These are phyloP conservation scores for Phortica magna DNA, from an alignment of 2,888 invertebrate species.

Conservation along the genomic window DNA sequence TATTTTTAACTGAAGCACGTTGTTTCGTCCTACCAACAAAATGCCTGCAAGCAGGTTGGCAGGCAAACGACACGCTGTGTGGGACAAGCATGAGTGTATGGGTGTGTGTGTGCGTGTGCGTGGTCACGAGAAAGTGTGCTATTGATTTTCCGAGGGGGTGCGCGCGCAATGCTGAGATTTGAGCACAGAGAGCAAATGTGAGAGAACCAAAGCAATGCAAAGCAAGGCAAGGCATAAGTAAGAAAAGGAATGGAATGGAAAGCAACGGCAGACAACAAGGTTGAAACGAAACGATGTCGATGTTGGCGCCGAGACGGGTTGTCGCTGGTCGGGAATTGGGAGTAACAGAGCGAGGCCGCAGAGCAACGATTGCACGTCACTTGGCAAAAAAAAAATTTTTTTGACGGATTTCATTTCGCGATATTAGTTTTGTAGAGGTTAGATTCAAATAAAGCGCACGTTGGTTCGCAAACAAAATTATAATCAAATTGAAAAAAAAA, in stretches of 20 bases:
- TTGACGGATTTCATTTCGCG: slow-evolving; percentile 8
- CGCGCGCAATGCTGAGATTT: slow-evolving; percentile 74
- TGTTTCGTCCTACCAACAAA: background rate
- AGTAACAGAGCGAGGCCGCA: slow-evolving; percentile 41
- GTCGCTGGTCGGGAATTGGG: slow-evolving; percentile 67
- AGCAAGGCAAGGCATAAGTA: too few relatives aligned
- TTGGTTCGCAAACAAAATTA: background rate
- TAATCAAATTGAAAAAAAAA: background rate
- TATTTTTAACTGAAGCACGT: slow-evolving; percentile 21
- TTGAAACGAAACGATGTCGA: background rate
- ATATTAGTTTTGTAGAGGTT: slow-evolving; percentile 20
- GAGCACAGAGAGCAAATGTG: slow-evolving; percentile 46
- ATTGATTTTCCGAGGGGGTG: slow-evolving; percentile 70
- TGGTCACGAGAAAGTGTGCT: slow-evolving; percentile 41
- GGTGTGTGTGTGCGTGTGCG: slow-evolving; percentile 16
- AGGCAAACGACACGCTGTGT: background rate
- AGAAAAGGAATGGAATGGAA: slow-evolving; percentile 30
- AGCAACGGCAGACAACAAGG: background rate
- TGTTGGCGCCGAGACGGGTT: slow-evolving; percentile 52
- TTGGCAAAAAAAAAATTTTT: slow-evolving; percentile 7
- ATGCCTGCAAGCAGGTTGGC: background rate
- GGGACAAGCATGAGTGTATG: slow-evolving; percentile 51
- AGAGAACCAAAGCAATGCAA: slow-evolving; percentile 28
- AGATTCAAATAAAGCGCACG: slow-evolving; percentile 1
- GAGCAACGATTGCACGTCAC: slow-evolving; percentile 6